Percentiles rank a stretch among this genome's conserved stretches.
Evolutionary conservation across 2,797 vertebrate species (phyloP).

Genomic region (Microctenopoma stevenorrisi): DNA sequence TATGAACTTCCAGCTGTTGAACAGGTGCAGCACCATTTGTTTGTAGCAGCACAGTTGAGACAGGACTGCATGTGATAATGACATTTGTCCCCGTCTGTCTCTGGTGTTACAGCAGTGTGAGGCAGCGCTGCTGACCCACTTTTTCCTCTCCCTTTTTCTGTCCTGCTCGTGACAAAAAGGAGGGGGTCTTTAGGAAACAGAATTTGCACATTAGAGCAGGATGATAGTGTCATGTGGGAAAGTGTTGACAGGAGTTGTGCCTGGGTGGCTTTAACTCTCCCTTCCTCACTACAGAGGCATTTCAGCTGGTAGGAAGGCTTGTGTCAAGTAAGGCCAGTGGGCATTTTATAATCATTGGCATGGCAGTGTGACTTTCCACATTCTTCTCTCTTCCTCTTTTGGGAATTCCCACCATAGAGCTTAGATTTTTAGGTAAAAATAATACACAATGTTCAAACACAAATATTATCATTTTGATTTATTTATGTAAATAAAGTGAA

Average conservation of each 20-base stretch:
- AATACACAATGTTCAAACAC: background rate
- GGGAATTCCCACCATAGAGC: constrained; percentile 33
- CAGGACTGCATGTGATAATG: constrained; percentile 57
- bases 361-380: constrained; percentile 55
- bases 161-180: constrained; percentile 67
- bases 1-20: constrained; percentile 20
- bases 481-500: background rate
- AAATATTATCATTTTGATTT: too few relatives aligned
- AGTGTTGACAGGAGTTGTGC: constrained; percentile 54
- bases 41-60: constrained; percentile 37
- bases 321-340: constrained; percentile 52
- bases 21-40: constrained; percentile 67
- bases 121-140: constrained; percentile 78
- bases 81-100: constrained; percentile 72
- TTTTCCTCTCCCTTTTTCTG: constrained; percentile 63
- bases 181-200: constrained; percentile 71
- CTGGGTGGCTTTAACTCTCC: constrained; percentile 38
- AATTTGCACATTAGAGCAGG: constrained; percentile 78
- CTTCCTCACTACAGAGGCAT: constrained; percentile 24
- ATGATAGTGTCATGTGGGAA: constrained; percentile 67
- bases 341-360: constrained; percentile 60
- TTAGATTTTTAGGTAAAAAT: constrained; percentile 18
- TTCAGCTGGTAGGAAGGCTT: constrained; percentile 39
- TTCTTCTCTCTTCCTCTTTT: constrained; percentile 25
- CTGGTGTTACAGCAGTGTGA: constrained; percentile 68